A percentile compares a stretch with the other conserved stretches of the same genome.
Evolutionary conservation across 2,888 invertebrate genomes (phyloP).

Genomic region (Archips crataeganus): DNA sequence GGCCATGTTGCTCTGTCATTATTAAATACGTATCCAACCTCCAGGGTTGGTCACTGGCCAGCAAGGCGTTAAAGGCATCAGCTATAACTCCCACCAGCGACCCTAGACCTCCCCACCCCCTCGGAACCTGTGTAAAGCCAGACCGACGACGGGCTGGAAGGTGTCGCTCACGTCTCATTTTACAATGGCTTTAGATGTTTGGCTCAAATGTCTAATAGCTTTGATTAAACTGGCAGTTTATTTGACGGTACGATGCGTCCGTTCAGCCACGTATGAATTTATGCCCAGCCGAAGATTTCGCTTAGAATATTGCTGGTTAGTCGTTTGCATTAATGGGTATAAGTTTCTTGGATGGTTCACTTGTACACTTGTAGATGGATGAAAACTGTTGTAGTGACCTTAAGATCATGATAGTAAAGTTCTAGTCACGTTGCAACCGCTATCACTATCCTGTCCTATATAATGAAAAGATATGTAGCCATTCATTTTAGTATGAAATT

Average conservation of each 20-base stretch:
- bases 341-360: slow-evolving; percentile 34
- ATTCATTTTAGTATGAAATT: no score
- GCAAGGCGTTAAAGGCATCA: slow-evolving; percentile 85
- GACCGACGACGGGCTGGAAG: slow-evolving; percentile 55
- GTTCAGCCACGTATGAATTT: slow-evolving; percentile 83
- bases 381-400: neutral
- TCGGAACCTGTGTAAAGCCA: slow-evolving; percentile 46
- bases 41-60: slow-evolving; percentile 83
- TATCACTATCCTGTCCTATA: no score
- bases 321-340: slow-evolving; percentile 37
- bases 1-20: slow-evolving; percentile 77
- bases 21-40: slow-evolving; percentile 84
- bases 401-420: no score
- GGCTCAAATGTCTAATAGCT: slow-evolving; percentile 85
- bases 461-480: no score
- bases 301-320: slow-evolving; percentile 50
- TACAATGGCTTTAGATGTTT: slow-evolving; percentile 71
- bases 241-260: slow-evolving; percentile 84
- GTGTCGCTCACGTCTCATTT: slow-evolving; percentile 61
- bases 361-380: neutral
- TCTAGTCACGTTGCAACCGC: no score
- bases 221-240: slow-evolving; percentile 86
- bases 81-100: slow-evolving; percentile 74
- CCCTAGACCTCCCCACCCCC: slow-evolving; percentile 62
- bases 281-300: slow-evolving; percentile 79